Conservation (phyloP, 2,113 vertebrate genomes). For the Micronycteris hirsuta region DNA sequence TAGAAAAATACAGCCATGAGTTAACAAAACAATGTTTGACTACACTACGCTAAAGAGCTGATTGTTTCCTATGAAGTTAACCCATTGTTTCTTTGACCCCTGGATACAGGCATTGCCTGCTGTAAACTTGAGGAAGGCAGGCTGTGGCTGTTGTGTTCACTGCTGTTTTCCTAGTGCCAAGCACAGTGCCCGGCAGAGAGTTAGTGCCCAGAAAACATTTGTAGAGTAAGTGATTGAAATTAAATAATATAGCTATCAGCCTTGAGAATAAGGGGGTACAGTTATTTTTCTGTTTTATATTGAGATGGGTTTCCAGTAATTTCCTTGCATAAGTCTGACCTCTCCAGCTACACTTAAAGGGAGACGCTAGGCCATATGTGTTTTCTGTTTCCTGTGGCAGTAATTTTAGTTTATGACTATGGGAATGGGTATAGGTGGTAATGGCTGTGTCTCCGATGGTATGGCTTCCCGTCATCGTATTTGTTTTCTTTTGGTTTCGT, state of each 20-base stretch:
- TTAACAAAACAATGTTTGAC: not conserved
- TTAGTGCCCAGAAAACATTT: not conserved
- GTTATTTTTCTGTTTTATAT: not conserved
- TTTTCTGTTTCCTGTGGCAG: not conserved
- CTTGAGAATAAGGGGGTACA: constrained; percentile 16
- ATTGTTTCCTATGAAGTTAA: not conserved
- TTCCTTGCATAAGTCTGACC: not conserved
- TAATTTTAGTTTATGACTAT: not conserved
- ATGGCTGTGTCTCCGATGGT: not conserved
- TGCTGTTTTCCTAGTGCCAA: not conserved
- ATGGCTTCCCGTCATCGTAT: not conserved
- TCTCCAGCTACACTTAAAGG: constrained; percentile 3
- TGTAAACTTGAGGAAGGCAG: not conserved
- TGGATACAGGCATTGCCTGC: not conserved
- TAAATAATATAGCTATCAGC: not conserved
- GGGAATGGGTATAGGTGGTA: not conserved
- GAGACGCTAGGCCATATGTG: not conserved
- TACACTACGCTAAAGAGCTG: not conserved
- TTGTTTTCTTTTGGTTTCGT: not conserved
- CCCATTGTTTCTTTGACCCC: not conserved
- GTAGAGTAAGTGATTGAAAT: not conserved
- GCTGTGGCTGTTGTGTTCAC: not conserved
- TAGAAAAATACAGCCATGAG: constrained; percentile 25
- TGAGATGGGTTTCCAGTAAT: not conserved
- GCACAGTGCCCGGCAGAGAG: not conserved